Conservation (phyloP, 2,888 invertebrate genomes). For the Boloria euphrosyne region DNA sequence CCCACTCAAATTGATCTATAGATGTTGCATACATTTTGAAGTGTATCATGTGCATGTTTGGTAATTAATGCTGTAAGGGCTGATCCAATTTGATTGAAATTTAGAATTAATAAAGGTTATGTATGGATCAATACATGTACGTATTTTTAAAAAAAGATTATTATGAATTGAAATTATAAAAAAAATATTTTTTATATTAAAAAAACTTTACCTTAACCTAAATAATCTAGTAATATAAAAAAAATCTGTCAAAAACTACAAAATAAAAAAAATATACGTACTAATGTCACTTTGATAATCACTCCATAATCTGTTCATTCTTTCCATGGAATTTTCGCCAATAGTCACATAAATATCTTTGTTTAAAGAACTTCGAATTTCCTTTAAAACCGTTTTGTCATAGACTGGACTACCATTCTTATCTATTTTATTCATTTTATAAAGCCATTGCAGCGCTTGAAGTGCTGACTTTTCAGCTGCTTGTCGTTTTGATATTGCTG, state of each 20-base stretch:
- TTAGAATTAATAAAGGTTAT: neutral
- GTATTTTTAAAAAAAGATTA: too few species aligned
- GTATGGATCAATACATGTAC: neutral
- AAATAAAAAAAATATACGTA: conserved; percentile 51
- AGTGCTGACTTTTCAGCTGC: conserved; percentile 80
- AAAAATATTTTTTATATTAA: too few species aligned
- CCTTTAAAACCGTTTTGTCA: conserved; percentile 57
- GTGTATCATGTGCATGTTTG: too few species aligned
- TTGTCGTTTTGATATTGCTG: conserved; percentile 75
- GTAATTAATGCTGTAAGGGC: too few species aligned
- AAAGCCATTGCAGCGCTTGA: conserved; percentile 80
- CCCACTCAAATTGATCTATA: too few species aligned
- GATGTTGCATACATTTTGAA: too few species aligned
- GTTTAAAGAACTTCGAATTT: conserved; percentile 57
- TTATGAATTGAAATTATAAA: too few species aligned
- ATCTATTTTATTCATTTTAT: conserved; percentile 70
- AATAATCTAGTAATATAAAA: too few species aligned
- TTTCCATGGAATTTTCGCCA: conserved; percentile 57
- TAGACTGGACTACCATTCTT: conserved; percentile 76
- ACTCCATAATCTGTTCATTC: conserved; percentile 67
- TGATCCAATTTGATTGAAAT: too few species aligned
- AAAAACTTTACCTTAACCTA: too few species aligned
- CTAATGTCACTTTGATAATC: conserved; percentile 72
- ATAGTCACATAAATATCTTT: conserved; percentile 58
- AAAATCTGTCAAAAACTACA: neutral